phyloP scores from a whole-genome alignment of 2,888 invertebrate species.

The Orthonychiurus folsomi region DNA sequence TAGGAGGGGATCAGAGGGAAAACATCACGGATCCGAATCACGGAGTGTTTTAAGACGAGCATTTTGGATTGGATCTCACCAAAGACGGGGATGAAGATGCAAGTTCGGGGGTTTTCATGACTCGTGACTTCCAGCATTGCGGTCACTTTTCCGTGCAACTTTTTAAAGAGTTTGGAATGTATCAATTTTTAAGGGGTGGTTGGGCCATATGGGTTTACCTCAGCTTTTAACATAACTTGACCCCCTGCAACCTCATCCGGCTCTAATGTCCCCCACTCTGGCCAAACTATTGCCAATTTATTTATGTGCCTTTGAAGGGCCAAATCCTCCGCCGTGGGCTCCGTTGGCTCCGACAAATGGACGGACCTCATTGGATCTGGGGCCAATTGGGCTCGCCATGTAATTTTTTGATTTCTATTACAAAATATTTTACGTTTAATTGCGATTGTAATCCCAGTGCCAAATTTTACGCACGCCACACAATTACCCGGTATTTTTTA shows the following conservation, averaged over 20 bases:
- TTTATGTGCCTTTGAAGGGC: neutral
- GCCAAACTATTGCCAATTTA: slow-evolving; percentile 24
- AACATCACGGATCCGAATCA: neutral
- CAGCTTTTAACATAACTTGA: slow-evolving; percentile 25
- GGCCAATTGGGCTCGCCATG: neutral
- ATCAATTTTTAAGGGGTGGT: no score
- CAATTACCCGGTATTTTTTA: slow-evolving; percentile 11
- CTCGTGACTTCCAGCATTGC: slow-evolving; percentile 17
- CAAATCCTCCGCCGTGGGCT: neutral
- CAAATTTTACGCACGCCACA: neutral
- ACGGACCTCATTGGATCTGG: no score
- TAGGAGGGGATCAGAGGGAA: neutral
- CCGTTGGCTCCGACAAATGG: no score
- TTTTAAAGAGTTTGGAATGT: no score
- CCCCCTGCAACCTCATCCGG: slow-evolving; percentile 20
- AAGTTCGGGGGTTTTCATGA: slow-evolving; percentile 20
- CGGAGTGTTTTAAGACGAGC: slow-evolving; percentile 19
- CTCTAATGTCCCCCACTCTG: slow-evolving; percentile 26
- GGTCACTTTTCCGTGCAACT: slow-evolving; percentile 16
- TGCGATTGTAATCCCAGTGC: slow-evolving; percentile 2
- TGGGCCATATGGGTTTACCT: no score
- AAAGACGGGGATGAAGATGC: slow-evolving; percentile 22
- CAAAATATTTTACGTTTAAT: neutral
- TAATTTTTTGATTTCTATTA: neutral
- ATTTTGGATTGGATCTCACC: slow-evolving; percentile 24